Conservation (phyloP, 2,113 vertebrate species). For the Semicossyphus pulcher region DNA sequence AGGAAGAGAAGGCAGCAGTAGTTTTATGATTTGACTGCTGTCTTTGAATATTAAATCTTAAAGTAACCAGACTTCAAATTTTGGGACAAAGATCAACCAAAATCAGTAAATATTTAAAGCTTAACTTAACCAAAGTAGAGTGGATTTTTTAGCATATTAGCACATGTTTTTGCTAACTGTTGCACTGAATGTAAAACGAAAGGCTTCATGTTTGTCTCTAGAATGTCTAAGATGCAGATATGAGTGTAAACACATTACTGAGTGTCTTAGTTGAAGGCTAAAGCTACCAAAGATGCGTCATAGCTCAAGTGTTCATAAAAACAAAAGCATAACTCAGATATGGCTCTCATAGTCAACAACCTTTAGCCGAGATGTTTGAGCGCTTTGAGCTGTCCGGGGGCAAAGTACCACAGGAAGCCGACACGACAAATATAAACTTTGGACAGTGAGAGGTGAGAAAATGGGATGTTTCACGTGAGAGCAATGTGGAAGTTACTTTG, state of each 20-base stretch:
- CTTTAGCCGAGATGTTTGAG: slow-evolving; percentile 11
- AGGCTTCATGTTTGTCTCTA: not conserved
- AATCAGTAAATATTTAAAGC: too few relatives aligned
- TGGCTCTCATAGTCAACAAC: slow-evolving; percentile 4
- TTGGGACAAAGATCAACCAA: not conserved
- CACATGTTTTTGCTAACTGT: not conserved
- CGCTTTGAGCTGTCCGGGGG: not conserved
- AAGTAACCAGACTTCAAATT: not conserved
- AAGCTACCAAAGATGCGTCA: slow-evolving; percentile 35
- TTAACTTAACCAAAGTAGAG: not conserved
- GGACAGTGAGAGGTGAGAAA: not conserved
- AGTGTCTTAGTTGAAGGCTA: slow-evolving; percentile 54
- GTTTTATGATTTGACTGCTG: not conserved
- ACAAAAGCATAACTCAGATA: slow-evolving; percentile 58
- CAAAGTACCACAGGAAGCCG: slow-evolving; percentile 7
- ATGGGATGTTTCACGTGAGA: not conserved
- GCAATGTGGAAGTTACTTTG: slow-evolving; percentile 3
- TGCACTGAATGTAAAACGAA: not conserved
- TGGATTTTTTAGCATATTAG: not conserved
- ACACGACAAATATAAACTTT: slow-evolving; percentile 11
- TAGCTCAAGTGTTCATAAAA: slow-evolving; percentile 39
- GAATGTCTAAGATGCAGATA: slow-evolving; percentile 23
- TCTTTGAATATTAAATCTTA: not conserved
- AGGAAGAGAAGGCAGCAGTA: not conserved
- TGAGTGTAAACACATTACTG: slow-evolving; percentile 26